These are phyloP conservation scores for Poecilobothrus nobilitatus DNA, from an alignment of 2,888 invertebrate species.

Conservation along the genomic window DNA sequence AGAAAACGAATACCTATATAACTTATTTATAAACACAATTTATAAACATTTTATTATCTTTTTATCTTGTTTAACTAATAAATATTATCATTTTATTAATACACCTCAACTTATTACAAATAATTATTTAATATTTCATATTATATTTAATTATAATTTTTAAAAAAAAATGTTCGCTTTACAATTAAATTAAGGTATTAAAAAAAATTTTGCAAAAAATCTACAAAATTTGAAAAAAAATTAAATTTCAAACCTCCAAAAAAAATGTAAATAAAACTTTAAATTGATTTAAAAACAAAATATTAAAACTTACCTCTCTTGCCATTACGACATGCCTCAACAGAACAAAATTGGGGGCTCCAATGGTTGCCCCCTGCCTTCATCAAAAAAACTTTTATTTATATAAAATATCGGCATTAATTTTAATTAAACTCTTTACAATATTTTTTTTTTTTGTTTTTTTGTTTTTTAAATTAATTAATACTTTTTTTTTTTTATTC, in stretches of 20 bases:
- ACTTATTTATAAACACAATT: no score
- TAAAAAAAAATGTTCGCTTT: no score
- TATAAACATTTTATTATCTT: no score
- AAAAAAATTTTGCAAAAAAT: no score
- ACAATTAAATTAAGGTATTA: no score
- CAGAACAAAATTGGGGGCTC: conserved; percentile 43
- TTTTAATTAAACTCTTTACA: conserved; percentile 16
- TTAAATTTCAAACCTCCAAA: background rate
- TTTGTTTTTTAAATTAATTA: conserved; percentile 13
- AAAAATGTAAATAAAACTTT: background rate
- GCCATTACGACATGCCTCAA: conserved; percentile 47
- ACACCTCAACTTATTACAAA: no score
- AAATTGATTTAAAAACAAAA: background rate
- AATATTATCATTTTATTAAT: no score
- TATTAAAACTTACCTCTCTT: conserved; percentile 41
- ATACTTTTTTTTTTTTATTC: background rate
- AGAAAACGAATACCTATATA: no score
- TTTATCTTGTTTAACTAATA: no score
- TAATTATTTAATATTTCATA: no score
- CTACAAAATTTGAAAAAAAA: background rate
- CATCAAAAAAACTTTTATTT: conserved; percentile 31
- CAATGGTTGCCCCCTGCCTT: conserved; percentile 38
- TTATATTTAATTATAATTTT: no score
- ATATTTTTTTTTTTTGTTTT: background rate
- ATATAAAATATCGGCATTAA: conserved; percentile 27